Percentiles rank a stretch among this genome's conserved stretches.
Evolutionary conservation across 2,888 invertebrate species (phyloP).

Genomic region (Drosophila colorata): DNA sequence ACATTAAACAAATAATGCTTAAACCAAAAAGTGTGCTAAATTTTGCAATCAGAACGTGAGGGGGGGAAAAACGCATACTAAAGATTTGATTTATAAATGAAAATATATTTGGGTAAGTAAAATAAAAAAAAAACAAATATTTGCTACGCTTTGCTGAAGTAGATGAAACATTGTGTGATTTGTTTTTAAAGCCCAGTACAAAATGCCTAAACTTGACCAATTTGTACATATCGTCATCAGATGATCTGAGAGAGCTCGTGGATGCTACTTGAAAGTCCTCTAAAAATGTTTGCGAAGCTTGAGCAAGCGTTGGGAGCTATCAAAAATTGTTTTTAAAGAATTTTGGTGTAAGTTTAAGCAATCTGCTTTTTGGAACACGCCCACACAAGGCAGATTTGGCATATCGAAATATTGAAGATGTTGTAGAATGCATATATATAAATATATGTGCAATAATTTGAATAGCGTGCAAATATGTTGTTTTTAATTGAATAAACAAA

Average conservation of each 20-base stretch:
- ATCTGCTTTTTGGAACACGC: slow-evolving; percentile 39
- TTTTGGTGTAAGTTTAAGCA: slow-evolving; percentile 71
- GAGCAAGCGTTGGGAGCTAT: slow-evolving; percentile 47
- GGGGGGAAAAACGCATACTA: slow-evolving; percentile 32
- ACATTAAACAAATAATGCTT: slow-evolving; percentile 66
- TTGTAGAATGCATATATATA: slow-evolving; percentile 21
- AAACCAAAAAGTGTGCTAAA: slow-evolving; percentile 74
- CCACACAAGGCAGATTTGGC: slow-evolving; percentile 20
- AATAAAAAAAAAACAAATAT: slow-evolving; percentile 40
- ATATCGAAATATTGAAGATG: slow-evolving; percentile 41
- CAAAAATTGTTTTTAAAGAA: slow-evolving; percentile 62
- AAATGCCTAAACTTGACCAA: slow-evolving; percentile 82
- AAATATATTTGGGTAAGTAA: slow-evolving; percentile 12
- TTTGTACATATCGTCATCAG: slow-evolving; percentile 91
- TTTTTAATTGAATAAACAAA: slow-evolving; percentile 26
- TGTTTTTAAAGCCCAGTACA: slow-evolving; percentile 28
- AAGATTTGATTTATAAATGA: slow-evolving; percentile 19
- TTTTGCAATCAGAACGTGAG: slow-evolving; percentile 27
- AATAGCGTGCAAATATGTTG: slow-evolving; percentile 52
- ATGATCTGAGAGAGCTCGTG: slow-evolving; percentile 87
- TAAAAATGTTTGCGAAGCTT: slow-evolving; percentile 50
- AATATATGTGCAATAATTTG: slow-evolving; percentile 2
- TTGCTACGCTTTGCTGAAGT: slow-evolving; percentile 37
- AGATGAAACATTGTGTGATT: neutral
- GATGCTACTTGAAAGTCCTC: slow-evolving; percentile 55